phyloP scores from a whole-genome alignment of 2,797 vertebrate species.

The Pristis pectinata region DNA sequence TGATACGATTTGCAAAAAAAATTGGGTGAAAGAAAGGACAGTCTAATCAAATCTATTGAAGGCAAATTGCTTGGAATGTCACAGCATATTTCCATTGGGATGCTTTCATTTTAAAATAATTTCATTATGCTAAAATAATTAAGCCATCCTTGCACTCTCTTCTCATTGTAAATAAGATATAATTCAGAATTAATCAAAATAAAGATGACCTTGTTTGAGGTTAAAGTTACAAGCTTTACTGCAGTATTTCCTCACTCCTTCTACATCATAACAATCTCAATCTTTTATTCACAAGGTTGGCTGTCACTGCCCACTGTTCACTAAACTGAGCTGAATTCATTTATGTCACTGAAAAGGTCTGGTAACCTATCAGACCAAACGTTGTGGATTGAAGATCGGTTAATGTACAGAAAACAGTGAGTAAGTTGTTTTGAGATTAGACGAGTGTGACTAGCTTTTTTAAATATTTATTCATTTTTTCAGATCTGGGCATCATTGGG shows the following conservation, averaged over 20 bases:
- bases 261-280: not conserved
- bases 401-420: no score
- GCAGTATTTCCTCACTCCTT: not conserved
- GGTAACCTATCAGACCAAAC: not conserved
- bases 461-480: no score
- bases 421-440: no score
- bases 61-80: not conserved
- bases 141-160: not conserved
- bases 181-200: slow-evolving; percentile 1
- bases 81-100: not conserved
- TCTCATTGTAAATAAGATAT: not conserved
- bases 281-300: not conserved
- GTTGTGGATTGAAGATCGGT: no score
- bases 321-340: not conserved
- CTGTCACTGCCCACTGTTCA: not conserved
- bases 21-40: not conserved
- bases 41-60: not conserved
- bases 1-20: not conserved
- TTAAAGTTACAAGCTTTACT: not conserved
- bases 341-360: not conserved
- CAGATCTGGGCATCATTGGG: no score
- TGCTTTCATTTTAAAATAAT: not conserved
- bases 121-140: not conserved
- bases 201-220: not conserved
- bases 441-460: no score